phyloP scores from a whole-genome alignment of 2,113 vertebrate species.

The Syngnathus scovelli region DNA sequence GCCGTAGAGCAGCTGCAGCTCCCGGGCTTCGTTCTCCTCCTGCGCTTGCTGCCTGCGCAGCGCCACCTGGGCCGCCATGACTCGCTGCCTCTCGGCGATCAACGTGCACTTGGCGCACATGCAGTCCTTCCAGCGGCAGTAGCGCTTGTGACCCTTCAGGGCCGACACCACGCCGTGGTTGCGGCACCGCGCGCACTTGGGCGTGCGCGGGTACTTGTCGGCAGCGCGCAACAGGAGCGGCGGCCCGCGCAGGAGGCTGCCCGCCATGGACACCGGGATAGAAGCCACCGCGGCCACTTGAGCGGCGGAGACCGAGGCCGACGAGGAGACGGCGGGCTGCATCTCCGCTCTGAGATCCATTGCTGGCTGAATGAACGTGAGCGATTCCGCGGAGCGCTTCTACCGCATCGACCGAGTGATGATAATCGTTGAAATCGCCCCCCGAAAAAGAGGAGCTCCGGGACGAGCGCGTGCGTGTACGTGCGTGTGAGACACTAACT shows the following conservation, averaged over 20 bases:
- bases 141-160: constrained; percentile 97
- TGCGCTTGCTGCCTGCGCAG: constrained; percentile 94
- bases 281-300: constrained; percentile 73
- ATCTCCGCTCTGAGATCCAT: constrained; percentile 91
- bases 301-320: constrained; percentile 57
- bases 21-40: constrained; percentile 95
- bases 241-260: constrained; percentile 82
- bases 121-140: constrained; percentile 99
- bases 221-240: constrained; percentile 85
- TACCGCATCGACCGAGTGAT: background rate
- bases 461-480: constrained; percentile 9
- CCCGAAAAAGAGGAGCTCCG: constrained; percentile 5
- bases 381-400: background rate
- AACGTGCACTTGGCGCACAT: constrained; percentile 98
- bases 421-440: constrained; percentile 30
- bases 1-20: constrained; percentile 96
- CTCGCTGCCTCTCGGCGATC: constrained; percentile 94
- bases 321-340: constrained; percentile 63
- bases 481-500: constrained; percentile 73
- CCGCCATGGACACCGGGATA: constrained; percentile 86
- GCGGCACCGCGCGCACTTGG: constrained; percentile 94
- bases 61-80: constrained; percentile 97
- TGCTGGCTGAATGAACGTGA: background rate
- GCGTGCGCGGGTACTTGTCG: constrained; percentile 95
- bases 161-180: constrained; percentile 97